Evolutionary conservation across 2,888 invertebrate genomes (phyloP), one percentile per base, ranked within the genome.

Genomic region (Tinea semifulvella): DNA sequence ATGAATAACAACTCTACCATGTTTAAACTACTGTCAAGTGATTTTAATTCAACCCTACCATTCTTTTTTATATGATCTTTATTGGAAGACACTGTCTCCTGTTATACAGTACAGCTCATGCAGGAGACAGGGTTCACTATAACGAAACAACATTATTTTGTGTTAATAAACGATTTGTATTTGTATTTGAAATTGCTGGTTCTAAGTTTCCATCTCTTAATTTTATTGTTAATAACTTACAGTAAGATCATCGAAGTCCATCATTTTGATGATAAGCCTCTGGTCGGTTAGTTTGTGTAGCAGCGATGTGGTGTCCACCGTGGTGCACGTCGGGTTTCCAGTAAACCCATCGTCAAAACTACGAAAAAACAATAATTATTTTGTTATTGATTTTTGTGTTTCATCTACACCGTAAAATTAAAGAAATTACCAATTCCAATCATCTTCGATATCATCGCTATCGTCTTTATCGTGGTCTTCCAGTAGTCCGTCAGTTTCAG

Each of bases 251-350:
- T 86, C 84, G 50, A 88, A 84, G 50, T 87, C 87, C 46, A 85
- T 85, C 10, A 90, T 79, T 45, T 84, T 70, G 25, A 92, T 80
- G 42, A 84, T 81, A 20, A 92, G 73, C 45, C 87, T 84, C 56
- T 89, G 84, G 52, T 85, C 85, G 1, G 88, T 88, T 46, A 90
- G 80, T 44, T 82, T 82, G 4, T 85, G 83, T 52, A 86, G 87
- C 22, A 89, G 68, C 17, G 72, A 65, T 4, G 52, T 50, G 18
- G 50, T 52, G 1, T 48, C 50, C 5, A 50, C 48, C 8, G 51
- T 49, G 4, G 53, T 48, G 11, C 48, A 43, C 43, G 14, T n/a
- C 2, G 27, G 48, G 43, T 36, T 51, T 1, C 18, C 31, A 0
- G 72, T 72, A 58, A 84, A 84, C 0, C 82, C 84, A 8, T 82